These are phyloP conservation scores for Aurelia aurita DNA, from an alignment of 30 jellyfish, hydroid and myxozoan species.

Conservation along the genomic window DNA sequence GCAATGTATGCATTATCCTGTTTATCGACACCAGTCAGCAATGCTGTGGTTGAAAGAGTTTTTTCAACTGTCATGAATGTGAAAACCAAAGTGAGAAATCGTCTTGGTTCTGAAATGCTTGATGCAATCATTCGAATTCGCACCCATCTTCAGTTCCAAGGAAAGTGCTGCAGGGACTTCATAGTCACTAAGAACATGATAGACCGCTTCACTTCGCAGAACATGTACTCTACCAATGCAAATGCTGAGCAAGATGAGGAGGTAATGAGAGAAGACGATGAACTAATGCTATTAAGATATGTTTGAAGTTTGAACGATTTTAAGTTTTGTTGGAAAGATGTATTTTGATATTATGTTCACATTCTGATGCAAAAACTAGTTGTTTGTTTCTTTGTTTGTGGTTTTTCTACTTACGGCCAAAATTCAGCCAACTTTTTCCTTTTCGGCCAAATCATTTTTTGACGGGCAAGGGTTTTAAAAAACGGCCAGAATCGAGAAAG, in stretches of 20 bases:
- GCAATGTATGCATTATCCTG: slow-evolving; percentile 68
- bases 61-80: slow-evolving; percentile 50
- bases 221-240: slow-evolving; percentile 56
- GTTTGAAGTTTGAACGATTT: slow-evolving; percentile 1
- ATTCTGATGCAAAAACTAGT: background rate
- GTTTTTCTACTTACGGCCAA: too few species aligned
- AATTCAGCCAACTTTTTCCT: background rate
- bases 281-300: slow-evolving; percentile 26
- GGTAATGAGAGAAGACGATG: slow-evolving; percentile 29
- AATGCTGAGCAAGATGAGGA: slow-evolving; percentile 25
- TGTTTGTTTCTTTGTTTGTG: background rate
- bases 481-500: too few species aligned
- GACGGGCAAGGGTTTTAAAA: slow-evolving; percentile 17
- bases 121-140: slow-evolving; percentile 67
- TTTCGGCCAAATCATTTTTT: slow-evolving; percentile 6
- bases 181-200: slow-evolving; percentile 56
- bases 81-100: slow-evolving; percentile 65
- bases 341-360: background rate
- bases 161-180: slow-evolving; percentile 73
- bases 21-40: slow-evolving; percentile 71
- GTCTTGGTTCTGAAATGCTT: slow-evolving; percentile 45
- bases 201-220: slow-evolving; percentile 43
- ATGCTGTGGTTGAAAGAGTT: slow-evolving; percentile 79
- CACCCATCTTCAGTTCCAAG: slow-evolving; percentile 55
- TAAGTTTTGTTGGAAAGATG: background rate